phyloP scores from a whole-genome alignment of 2,888 invertebrate genomes.

The Onthophagus sagittarius region DNA sequence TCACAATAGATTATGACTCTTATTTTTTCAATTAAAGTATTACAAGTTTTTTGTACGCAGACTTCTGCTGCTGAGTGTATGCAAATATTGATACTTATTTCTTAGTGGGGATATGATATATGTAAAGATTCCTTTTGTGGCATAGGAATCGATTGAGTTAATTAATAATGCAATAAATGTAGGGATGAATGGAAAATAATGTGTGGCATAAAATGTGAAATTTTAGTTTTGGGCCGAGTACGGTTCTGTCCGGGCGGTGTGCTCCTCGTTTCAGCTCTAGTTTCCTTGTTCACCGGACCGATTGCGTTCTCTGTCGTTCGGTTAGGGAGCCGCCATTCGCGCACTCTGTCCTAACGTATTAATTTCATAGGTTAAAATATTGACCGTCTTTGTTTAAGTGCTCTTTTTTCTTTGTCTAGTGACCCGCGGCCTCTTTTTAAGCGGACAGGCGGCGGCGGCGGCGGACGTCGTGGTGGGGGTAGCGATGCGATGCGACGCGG shows the following conservation, averaged over 20 bases:
- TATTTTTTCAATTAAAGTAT: no score
- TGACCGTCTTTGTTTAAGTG: slow-evolving; percentile 38
- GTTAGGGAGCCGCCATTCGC: slow-evolving; percentile 33
- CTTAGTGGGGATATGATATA: no score
- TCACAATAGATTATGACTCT: no score
- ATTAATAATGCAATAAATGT: no score
- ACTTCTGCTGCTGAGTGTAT: no score
- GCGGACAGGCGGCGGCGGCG: slow-evolving; percentile 20
- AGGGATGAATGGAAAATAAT: no score
- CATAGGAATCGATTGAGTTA: no score
- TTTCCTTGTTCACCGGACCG: slow-evolving; percentile 21
- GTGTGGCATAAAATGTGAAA: not conserved
- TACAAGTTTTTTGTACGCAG: no score
- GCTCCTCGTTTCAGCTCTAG: slow-evolving; percentile 19
- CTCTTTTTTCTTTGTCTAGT: slow-evolving; percentile 41
- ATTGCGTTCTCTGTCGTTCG: slow-evolving; percentile 30
- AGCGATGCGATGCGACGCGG: not conserved
- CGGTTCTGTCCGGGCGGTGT: slow-evolving; percentile 12
- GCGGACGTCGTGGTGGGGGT: slow-evolving; percentile 1
- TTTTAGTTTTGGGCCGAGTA: not conserved
- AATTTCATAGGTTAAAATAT: slow-evolving; percentile 46
- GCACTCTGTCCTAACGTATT: slow-evolving; percentile 47
- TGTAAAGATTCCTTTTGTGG: no score
- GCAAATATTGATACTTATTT: not conserved
- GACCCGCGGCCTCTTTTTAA: slow-evolving; percentile 40